Evolutionary conservation across 2,888 invertebrate genomes (phyloP), one percentile per base, ranked within the genome.

Genomic region (Calameuta idolon): DNA sequence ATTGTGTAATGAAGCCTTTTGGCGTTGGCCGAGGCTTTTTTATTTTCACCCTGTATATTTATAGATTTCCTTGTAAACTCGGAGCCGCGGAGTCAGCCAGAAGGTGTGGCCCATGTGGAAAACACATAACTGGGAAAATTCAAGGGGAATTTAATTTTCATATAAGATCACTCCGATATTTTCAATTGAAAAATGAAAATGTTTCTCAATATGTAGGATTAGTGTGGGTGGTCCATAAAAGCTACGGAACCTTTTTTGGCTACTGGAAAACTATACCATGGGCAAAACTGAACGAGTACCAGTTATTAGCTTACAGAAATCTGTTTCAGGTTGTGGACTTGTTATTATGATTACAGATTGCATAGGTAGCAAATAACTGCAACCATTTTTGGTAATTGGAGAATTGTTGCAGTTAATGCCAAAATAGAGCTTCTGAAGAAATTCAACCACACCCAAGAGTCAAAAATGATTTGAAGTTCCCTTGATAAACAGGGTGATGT

Each of bases 11-110:
- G 80, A 81, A 82, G 83, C 80, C 83, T 83, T 83, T 55, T 80
- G 83, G 82, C 84, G 82, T 83, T 81, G 75, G 79, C 81, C 74
- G 78, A 82, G 81, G 82, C 81, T 71, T 78, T 82, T 85, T 83
- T 86, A 85, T 84, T 86, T 85, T 84, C 84, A 85, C 84, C 81
- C 75, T 73, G 81, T 77, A 75, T 85, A 86, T 86, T 85, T 85
- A 79, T 82, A 83, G 84, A 80, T 37, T 74, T 77, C 78, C 80
- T 55, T 55, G 55, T 55, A 55, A 55, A 55, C 55, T 55, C 55
- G 23, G 23, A 55, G 55, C 9, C 55, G 23, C 55, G 55, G 55
- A 55, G 55, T 55, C 23, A 55, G 55, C 55, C 5, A 55, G 23
- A 15, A 55, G 55, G 55, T 23, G 55, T 55, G 55, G 55, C 23